Percentiles rank a stretch among this genome's conserved stretches.
Evolutionary conservation across 2,113 vertebrate species (phyloP).

Genomic region (Solea solea): DNA sequence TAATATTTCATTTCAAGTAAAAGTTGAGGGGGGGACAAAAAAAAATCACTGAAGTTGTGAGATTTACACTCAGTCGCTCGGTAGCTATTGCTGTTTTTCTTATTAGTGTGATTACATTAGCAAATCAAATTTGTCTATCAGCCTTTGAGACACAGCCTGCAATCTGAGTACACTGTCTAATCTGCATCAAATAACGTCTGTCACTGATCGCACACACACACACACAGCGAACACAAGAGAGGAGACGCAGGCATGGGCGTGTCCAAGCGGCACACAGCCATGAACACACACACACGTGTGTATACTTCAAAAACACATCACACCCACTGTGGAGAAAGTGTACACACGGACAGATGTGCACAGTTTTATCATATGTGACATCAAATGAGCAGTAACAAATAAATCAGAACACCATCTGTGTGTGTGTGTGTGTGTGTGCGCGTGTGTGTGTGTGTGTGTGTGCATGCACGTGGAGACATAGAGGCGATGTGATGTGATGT

Average conservation of each 20-base stretch:
- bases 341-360: conserved; percentile 28
- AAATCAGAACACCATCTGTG: conserved; percentile 93
- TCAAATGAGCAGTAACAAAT: conserved; percentile 98
- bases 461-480: conserved; percentile 16
- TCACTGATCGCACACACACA: conserved; percentile 34
- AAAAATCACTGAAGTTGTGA: conserved; percentile 55
- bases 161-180: conserved; percentile 97
- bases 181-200: conserved; percentile 94
- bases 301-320: conserved; percentile 10
- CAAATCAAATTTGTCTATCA: conserved; percentile 99
- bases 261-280: conserved; percentile 13
- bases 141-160: conserved; percentile 94
- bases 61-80: conserved; percentile 91
- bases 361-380: conserved; percentile 89
- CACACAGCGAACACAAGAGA: conserved; percentile 28
- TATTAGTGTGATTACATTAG: conserved; percentile 99
- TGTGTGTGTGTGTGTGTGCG: conserved; percentile 36
- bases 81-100: conserved; percentile 89
- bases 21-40: conserved; percentile 38
- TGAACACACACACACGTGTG: conserved; percentile 7
- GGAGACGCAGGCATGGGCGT: conserved; percentile 21
- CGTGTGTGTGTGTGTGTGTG: conserved; percentile 37
- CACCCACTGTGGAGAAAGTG: conserved; percentile 14
- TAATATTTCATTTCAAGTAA: conserved; percentile 35
- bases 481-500: conserved; percentile 74